Evolutionary conservation across 2,113 vertebrate genomes (phyloP).

Genomic region (Passer domesticus): DNA sequence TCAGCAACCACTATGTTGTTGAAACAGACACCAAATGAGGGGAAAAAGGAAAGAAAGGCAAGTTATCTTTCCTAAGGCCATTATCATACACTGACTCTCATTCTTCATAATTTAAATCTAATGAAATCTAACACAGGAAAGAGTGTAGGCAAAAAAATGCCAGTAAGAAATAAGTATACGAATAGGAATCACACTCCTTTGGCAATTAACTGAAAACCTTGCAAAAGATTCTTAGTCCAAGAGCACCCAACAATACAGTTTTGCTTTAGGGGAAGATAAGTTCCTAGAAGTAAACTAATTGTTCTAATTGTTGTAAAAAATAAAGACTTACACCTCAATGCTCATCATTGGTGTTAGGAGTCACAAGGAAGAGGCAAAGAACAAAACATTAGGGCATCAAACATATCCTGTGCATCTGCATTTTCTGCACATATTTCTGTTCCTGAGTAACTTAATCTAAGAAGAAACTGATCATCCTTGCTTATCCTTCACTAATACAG

Average conservation of each 20-base stretch:
- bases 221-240: neutral
- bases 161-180: neutral
- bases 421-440: neutral
- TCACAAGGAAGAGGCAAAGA: neutral
- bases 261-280: neutral
- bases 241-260: neutral
- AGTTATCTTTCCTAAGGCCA: neutral
- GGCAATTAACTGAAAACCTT: neutral
- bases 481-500: neutral
- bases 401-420: neutral
- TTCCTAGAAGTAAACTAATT: neutral
- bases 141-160: neutral
- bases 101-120: neutral
- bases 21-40: neutral
- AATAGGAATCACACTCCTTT: neutral
- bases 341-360: rapidly evolving
- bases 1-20: neutral
- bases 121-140: neutral
- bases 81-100: neutral
- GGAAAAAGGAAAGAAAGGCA: neutral
- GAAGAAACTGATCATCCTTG: neutral
- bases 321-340: neutral
- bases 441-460: neutral
- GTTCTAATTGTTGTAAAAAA: neutral
- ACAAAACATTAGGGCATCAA: neutral